Evolutionary conservation across 2,113 vertebrate genomes (phyloP).

Genomic region (Bothrops jararaca): DNA sequence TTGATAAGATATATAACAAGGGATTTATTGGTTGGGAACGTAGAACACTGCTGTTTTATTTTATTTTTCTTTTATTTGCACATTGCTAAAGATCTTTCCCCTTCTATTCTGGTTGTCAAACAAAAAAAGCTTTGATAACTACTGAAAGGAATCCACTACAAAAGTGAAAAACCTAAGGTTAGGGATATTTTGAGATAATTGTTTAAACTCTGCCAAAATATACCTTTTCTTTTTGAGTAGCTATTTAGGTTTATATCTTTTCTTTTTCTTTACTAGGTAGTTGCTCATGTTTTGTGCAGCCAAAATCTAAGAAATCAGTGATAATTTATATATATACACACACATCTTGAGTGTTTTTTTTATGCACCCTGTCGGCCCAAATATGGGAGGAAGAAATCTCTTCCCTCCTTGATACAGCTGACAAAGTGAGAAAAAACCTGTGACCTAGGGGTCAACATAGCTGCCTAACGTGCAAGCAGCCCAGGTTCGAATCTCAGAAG

Average conservation of each 20-base stretch:
- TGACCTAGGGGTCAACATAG: too few species aligned
- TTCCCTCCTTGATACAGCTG: too few species aligned
- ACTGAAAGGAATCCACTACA: background rate
- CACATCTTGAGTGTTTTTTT: too few species aligned
- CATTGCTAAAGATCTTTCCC: background rate
- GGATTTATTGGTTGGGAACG: background rate
- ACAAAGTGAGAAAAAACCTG: too few species aligned
- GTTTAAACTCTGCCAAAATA: background rate
- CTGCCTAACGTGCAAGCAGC: too few species aligned
- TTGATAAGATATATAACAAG: background rate
- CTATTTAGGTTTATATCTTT: background rate
- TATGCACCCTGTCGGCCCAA: too few species aligned
- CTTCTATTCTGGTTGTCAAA: background rate
- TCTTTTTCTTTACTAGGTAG: background rate
- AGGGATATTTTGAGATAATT: background rate
- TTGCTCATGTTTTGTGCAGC: background rate
- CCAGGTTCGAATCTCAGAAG: too few species aligned
- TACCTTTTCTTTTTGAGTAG: background rate
- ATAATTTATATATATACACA: background rate
- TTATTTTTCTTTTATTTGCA: background rate
- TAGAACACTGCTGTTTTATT: background rate
- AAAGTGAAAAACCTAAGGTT: background rate
- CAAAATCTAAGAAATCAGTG: background rate
- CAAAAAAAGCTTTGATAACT: background rate
- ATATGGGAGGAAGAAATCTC: too few species aligned